Evolutionary conservation across 2,113 vertebrate genomes (phyloP), one percentile per base, ranked within the genome.

Genomic region (Neodon shergylaensis): DNA sequence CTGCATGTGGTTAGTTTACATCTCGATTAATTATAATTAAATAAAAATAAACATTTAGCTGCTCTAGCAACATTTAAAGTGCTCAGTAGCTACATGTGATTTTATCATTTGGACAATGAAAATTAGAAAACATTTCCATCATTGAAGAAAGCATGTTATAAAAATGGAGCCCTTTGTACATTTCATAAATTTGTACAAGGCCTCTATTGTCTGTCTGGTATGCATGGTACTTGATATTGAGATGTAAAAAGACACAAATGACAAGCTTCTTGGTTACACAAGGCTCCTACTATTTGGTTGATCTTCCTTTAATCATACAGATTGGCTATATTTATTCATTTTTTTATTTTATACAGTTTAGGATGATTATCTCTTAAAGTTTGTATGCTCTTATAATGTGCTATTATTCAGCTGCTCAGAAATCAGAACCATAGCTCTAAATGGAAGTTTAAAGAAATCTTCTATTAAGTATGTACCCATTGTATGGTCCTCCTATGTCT

Each of bases 11-110:
- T 11, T 94, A 90, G 90, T 81, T 93, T 85, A 85, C 78, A 94
- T 96, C 79, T 72, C 72, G 88, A 54, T 94, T 93, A 73, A 93
- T 93, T 12, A 73, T 65, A 85, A 65, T 88, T 44, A 96, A 95
- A 88, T 92, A 47, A 85, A 94, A 94, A 86, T 73, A 90, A 81
- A 36, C 2, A 58, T 88, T 82, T 61, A 82, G 7, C 47, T 47
- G 65, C 24, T 76, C 44, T 90, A 81, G 61, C 36, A 84, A 72
- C 16, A 94, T 88, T 95, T 76, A 5, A 85, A 88, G n/a, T 72
- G 33, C 14, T 84, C 33, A 73, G 3, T 61, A 88, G 79, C 7
- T 22, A 85, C 42, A n/a, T 66, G 10, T 86, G 77, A 21, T 13
- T 94, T 81, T 65, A 33, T 24, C 68, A 92, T 85, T 28, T 72